Conservation (phyloP, 2,888 invertebrate genomes). For the Tromatobia lineatoria region DNA sequence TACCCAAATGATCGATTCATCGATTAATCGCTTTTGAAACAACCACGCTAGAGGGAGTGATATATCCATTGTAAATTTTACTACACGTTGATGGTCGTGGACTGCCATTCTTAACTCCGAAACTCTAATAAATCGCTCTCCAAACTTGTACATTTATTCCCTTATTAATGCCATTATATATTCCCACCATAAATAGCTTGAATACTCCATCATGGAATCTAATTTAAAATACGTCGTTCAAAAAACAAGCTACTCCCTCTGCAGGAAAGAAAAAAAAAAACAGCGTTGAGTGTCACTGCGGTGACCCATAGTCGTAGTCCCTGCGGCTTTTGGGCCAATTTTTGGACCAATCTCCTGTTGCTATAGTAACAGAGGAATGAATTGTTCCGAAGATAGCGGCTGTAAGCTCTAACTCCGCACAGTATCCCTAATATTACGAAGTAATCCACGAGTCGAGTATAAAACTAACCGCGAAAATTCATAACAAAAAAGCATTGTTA, state of each 20-base stretch:
- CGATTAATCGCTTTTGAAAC: no score
- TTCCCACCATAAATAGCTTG: no score
- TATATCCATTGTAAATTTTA: no score
- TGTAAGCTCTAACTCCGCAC: conserved; percentile 8
- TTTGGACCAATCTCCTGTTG: conserved; percentile 52
- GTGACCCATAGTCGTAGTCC: conserved; percentile 21
- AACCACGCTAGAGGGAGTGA: no score
- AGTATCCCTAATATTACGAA: conserved; percentile 1
- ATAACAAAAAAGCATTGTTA: neutral
- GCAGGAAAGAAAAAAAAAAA: neutral
- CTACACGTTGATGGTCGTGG: no score
- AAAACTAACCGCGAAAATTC: neutral
- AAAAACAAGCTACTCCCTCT: neutral
- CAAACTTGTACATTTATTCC: no score
- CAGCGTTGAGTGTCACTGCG: conserved; percentile 1
- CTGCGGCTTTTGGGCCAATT: conserved; percentile 8
- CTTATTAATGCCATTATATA: no score
- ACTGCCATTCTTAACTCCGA: no score
- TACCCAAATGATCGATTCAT: no score
- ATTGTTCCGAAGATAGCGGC: conserved; percentile 47
- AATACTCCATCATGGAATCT: neutral
- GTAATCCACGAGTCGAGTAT: neutral
- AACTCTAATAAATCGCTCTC: no score
- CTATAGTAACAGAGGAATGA: conserved; percentile 43
- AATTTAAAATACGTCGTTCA: neutral